phyloP scores from a whole-genome alignment of 2,113 vertebrate genomes.

The Arenaria interpres region DNA sequence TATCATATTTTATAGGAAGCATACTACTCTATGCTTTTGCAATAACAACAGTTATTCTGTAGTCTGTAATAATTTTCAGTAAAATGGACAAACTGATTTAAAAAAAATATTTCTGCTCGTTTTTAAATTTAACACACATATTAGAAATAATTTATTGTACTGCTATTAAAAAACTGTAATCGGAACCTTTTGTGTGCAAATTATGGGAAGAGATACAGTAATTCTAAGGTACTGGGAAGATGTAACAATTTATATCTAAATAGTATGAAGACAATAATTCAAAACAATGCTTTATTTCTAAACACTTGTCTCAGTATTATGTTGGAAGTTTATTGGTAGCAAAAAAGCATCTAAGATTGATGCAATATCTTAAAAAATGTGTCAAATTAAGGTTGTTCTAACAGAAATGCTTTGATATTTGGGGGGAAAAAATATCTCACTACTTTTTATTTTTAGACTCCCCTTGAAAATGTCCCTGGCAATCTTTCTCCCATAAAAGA shows the following conservation, averaged over 20 bases:
- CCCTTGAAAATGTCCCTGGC: constrained; percentile 85
- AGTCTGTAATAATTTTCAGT: background rate
- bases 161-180: background rate
- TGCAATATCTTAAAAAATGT: background rate
- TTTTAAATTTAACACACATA: background rate
- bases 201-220: background rate
- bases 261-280: background rate
- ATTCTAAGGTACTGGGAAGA: background rate
- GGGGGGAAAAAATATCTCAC: background rate
- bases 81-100: background rate
- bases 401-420: background rate
- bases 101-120: background rate
- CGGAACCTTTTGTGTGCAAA: background rate
- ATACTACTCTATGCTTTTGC: background rate
- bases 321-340: background rate
- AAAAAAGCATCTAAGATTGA: background rate
- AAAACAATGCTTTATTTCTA: background rate
- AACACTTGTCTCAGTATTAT: background rate
- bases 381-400: background rate
- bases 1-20: background rate
- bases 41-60: background rate
- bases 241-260: background rate
- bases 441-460: constrained; percentile 75
- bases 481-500: constrained; percentile 94
- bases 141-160: background rate